Evolutionary conservation across 2,888 invertebrate species (phyloP), one percentile per base, ranked within the genome.

Genomic region (Rutpela maculata): DNA sequence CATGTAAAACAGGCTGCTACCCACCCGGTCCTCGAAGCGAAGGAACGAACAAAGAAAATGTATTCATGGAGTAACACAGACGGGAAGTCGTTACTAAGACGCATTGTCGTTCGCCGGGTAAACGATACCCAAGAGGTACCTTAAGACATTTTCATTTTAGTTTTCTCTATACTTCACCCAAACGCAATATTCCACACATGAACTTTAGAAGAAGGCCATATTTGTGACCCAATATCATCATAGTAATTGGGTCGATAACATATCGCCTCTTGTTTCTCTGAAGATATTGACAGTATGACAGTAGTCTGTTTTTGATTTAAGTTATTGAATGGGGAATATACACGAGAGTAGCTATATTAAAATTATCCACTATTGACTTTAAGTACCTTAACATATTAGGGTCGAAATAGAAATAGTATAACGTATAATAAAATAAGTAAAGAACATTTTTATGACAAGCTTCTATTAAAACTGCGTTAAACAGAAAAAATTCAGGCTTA

Each of bases 121-220:
- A 88, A 89, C 86, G 85, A 83, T 85, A 81, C 90, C 86, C 89
- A 78, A 66, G 89, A 88, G 90, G 84, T 85, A 87, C 86, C 87
- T 89, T 87, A 86, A 87, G 88, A 88, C 88, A 86, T 89, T 89
- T 89, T 89, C 89, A 89, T 89, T 89, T 89, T 88, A 88, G 88
- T 87, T 88, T 88, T 87, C 87, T 84, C 84, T 81, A 84, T 84
- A 84, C 84, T 82, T 85, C 84, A 83, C 82, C 80, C 82, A 80
- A 83, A 84, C 80, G 84, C 82, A 80, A 85, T 84, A 85, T 84
- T 84, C 83, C 78, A 79, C 84, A 82, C 81, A 83, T 81, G 80
- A 78, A 80, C 76, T 82, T 80, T 77, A 76, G 72, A 80, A 76
- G 75, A 75, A 63, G 35, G 43, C 31, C 38, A 55, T 67, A 74